Base-by-base conservation (phyloP, 2,797 vertebrate genomes). In the Ispidina picta region DNA sequence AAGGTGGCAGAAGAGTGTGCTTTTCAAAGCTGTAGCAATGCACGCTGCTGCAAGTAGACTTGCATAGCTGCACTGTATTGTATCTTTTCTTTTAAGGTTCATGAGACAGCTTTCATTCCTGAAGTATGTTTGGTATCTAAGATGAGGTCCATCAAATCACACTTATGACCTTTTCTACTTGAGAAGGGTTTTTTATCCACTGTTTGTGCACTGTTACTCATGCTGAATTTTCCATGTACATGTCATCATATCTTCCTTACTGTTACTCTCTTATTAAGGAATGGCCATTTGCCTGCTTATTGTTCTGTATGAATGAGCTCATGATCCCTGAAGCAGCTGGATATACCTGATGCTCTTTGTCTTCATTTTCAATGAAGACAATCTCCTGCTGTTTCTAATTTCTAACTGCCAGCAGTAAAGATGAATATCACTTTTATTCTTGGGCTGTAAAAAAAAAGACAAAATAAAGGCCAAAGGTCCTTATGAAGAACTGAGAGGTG, bases 331-430 rank as follows among this genome's bases (percentile, higher is more conserved):
- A 18, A 90, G 22, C 66, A 93, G 59, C 46, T 85, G 44, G 70
- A 63, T 69, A 37, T 37, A 75, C 63, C 76, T 63, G 43, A 25
- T 77, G 28, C 15, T 82, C 86, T 93, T 95, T 88, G 19, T 73
- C n/a, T 93, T 66, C 23, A 39, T 83, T 81, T 41, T 64, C 23
- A 91, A 89, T 58, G 29, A 28, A 64, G 59, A 44, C 49, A 26
- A 0, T 39, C 18, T 86, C 63, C 75, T 70, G 37, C 48, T 88
- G 64, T 88, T 93, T 90, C 55, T 65, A 68, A 62, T 89, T 85
- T 88, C 51, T 70, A 84, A 35, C 39, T 65, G 33, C 77, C 44
- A 51, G 82, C 39, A 58, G 33, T 70, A 68, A 89, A 84, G 54
- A 71, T 54, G 28, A 95, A 54, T 74, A 54, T 72, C 71, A 49